A percentile compares a stretch with the other conserved stretches of the same genome.
Conservation (phyloP, 2,888 invertebrate genomes). For the Lasioglossum vierecki region DNA sequence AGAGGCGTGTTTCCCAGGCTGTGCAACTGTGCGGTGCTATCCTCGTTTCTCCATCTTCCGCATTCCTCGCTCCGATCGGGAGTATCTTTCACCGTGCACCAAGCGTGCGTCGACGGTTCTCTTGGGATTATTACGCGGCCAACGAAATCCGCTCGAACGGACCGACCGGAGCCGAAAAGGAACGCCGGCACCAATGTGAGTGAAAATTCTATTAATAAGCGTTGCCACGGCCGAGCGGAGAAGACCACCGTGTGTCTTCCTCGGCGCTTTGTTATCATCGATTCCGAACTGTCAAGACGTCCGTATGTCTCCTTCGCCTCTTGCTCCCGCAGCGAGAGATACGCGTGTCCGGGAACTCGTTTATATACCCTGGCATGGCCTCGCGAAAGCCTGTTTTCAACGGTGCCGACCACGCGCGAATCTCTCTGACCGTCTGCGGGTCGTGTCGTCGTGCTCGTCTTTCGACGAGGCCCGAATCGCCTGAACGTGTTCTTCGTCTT, state of each 20-base stretch:
- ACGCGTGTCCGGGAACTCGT: slow-evolving; percentile 43
- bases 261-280: slow-evolving; percentile 11
- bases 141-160: neutral
- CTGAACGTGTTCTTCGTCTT: slow-evolving; percentile 20
- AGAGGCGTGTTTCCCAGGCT: slow-evolving; percentile 62
- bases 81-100: slow-evolving; percentile 45
- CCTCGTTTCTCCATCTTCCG: slow-evolving; percentile 63
- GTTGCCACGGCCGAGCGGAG: neutral
- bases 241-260: neutral
- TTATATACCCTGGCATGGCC: slow-evolving; percentile 40
- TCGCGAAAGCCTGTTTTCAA: slow-evolving; percentile 17
- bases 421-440: neutral
- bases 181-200: slow-evolving; percentile 39
- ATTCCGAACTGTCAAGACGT: slow-evolving; percentile 44
- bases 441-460: slow-evolving; percentile 14
- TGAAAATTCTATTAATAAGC: slow-evolving; percentile 54
- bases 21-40: slow-evolving; percentile 63
- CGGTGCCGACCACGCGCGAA: neutral
- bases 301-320: neutral
- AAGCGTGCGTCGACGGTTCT: slow-evolving; percentile 41
- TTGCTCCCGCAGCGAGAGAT: slow-evolving; percentile 31
- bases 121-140: slow-evolving; percentile 22
- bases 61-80: slow-evolving; percentile 57
- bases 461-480: neutral
- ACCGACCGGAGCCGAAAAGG: neutral